Evolutionary conservation across 2,797 vertebrate species (phyloP), one percentile per base, ranked within the genome.

Genomic region (Melanitta fusca): DNA sequence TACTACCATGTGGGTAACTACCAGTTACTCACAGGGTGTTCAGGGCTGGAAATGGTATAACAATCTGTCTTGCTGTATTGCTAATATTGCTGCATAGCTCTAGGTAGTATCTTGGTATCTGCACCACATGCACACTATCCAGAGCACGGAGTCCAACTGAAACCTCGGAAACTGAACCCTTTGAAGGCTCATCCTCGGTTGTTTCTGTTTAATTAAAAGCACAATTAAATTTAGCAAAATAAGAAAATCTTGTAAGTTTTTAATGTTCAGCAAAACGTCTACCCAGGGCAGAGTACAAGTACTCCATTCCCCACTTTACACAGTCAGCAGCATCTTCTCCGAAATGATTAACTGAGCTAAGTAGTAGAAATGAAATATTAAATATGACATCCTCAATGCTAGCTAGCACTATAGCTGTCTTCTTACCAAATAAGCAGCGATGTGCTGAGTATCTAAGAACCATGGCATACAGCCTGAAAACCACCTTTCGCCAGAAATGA

Each of bases 311-410:
- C 13, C 13, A 4, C 38, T 79, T 80, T 79, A 88, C 88, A 66
- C 53, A 93, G 69, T 88, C 89, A 80, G 69, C 36, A 88, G n/a
- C 68, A 49, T 81, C 68, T 88, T 85, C 79, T 78, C 80, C 65
- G 49, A 82, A 86, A 65, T 19, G 8, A 36, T 94, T 88, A 81
- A 58, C 34, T 69, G 62, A 90, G 72, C 45, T 83, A 89, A 89
- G 69, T 54, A 56, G 28, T 36, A 54, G 70, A 86, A 91, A 51
- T 65, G 17, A 83, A 93, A 93, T 81, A 51, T 69, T 94, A 39
- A 68, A 68, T 78, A 68, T 70, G 56, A 80, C 28, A 91, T 62
- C 18, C 56, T 73, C 3, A 4, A 13, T 85, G 24, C 38, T 79
- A 75, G 18, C 65, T 89, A 71, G 28, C 53, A 65, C 38, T 73